Percentiles rank a stretch among this genome's conserved stretches.
Conservation (phyloP, 2,113 vertebrate species). For the Cricetomys ansorgei region DNA sequence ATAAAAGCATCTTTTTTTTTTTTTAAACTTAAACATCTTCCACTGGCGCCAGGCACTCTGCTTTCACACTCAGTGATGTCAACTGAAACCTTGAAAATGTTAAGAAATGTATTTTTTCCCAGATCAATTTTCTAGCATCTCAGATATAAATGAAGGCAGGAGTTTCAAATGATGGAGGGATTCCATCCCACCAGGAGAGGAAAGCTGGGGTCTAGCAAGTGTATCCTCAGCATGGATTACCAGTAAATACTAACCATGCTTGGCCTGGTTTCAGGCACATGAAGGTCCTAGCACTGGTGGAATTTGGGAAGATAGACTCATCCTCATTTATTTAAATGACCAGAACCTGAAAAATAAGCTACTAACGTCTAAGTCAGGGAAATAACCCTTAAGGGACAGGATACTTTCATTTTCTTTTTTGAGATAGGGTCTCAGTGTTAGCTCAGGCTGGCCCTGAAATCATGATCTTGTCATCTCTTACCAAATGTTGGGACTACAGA, state of each 20-base stretch:
- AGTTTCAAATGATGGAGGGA: background rate
- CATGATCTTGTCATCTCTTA: background rate
- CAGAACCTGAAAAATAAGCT: background rate
- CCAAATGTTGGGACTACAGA: background rate
- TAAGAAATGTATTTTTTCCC: background rate
- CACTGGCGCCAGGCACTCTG: background rate
- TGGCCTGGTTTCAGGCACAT: background rate
- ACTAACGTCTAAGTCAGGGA: background rate
- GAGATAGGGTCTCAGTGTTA: background rate
- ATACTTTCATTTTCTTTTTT: background rate
- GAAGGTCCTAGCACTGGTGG: background rate
- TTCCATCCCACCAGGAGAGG: background rate
- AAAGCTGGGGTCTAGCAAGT: too few species aligned
- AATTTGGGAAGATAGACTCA: background rate
- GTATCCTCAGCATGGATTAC: too few species aligned
- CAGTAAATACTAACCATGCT: background rate
- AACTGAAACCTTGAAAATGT: slow-evolving; percentile 21
- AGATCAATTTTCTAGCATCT: slow-evolving; percentile 7
- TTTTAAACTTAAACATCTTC: background rate
- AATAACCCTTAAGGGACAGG: background rate
- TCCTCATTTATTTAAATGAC: background rate
- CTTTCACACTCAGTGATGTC: slow-evolving; percentile 13
- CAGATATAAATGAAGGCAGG: background rate
- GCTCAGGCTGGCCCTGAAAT: background rate
- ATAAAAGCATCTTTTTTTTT: background rate